phyloP scores from a whole-genome alignment of 2,113 vertebrate genomes.

The Burhinus oedicnemus region DNA sequence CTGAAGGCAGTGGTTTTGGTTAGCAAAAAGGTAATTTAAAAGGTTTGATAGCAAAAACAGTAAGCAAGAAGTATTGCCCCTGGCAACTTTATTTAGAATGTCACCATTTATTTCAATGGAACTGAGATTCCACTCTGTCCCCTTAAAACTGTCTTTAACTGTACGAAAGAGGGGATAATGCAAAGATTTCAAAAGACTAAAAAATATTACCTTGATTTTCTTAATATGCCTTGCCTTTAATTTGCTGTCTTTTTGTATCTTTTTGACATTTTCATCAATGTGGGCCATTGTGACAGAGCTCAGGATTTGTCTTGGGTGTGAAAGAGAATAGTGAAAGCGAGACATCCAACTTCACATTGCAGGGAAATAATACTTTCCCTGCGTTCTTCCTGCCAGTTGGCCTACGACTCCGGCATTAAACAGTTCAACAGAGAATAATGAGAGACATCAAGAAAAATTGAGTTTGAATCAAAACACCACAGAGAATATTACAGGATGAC shows the following conservation, averaged over 20 bases:
- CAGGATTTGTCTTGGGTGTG: constrained; percentile 72
- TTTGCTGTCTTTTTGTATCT: background rate
- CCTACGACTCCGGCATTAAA: constrained; percentile 70
- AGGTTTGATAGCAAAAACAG: background rate
- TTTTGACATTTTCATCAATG: background rate
- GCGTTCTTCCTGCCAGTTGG: constrained; percentile 49
- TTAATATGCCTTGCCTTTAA: background rate
- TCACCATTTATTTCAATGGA: background rate
- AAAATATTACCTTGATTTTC: background rate
- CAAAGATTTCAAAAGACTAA: background rate
- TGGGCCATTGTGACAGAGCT: constrained; percentile 66
- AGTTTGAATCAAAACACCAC: constrained; percentile 13
- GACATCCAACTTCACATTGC: constrained; percentile 63
- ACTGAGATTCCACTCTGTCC: background rate
- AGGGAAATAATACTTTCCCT: constrained; percentile 73
- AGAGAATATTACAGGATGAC: background rate
- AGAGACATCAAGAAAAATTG: constrained; percentile 48
- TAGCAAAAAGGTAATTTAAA: background rate
- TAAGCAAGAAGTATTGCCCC: background rate
- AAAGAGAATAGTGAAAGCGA: constrained; percentile 71
- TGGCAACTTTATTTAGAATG: background rate
- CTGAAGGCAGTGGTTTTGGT: background rate
- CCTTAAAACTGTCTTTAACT: background rate
- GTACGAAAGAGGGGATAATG: background rate
- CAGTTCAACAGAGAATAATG: constrained; percentile 70